Evolutionary conservation across 2,113 vertebrate genomes (phyloP).

Genomic region (Probosciger aterrimus): DNA sequence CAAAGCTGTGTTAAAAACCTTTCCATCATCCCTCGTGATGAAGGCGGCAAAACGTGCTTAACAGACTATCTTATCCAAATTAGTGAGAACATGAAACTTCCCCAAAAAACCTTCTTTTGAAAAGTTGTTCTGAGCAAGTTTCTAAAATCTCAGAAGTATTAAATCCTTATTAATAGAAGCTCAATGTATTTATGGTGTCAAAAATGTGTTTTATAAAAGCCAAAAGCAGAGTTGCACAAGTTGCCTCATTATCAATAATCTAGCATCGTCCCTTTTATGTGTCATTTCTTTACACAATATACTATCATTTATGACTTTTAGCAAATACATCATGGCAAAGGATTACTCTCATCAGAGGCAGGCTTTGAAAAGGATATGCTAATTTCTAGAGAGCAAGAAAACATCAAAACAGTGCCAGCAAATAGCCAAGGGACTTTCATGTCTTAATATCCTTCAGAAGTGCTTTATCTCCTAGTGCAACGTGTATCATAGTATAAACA

Average conservation of each 20-base stretch:
- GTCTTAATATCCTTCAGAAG: constrained; percentile 94
- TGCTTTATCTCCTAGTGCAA: constrained; percentile 93
- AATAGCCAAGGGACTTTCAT: constrained; percentile 96
- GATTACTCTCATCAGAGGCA: constrained; percentile 87
- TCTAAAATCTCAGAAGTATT: constrained; percentile 72
- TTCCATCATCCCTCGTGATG: constrained; percentile 31
- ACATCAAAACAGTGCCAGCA: constrained; percentile 97
- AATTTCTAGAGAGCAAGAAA: constrained; percentile 95
- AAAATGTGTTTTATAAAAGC: constrained; percentile 78
- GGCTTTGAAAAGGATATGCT: constrained; percentile 95
- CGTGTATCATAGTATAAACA: constrained; percentile 88
- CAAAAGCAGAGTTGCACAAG: constrained; percentile 79
- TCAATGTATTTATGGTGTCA: constrained; percentile 77
- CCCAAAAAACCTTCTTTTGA: constrained; percentile 55
- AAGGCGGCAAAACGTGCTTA: constrained; percentile 60
- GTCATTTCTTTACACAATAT: constrained; percentile 87
- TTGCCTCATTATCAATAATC: constrained; percentile 88
- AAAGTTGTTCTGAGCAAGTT: constrained; percentile 69
- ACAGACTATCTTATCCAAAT: constrained; percentile 66
- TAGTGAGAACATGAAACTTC: constrained; percentile 60
- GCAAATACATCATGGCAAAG: constrained; percentile 87
- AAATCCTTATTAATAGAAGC: constrained; percentile 79
- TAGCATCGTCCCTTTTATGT: constrained; percentile 88
- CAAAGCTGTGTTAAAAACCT: constrained; percentile 18
- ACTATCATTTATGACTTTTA: constrained; percentile 90